Conservation (phyloP, 2,797 vertebrate genomes). For the Mionectes olivaceus region DNA sequence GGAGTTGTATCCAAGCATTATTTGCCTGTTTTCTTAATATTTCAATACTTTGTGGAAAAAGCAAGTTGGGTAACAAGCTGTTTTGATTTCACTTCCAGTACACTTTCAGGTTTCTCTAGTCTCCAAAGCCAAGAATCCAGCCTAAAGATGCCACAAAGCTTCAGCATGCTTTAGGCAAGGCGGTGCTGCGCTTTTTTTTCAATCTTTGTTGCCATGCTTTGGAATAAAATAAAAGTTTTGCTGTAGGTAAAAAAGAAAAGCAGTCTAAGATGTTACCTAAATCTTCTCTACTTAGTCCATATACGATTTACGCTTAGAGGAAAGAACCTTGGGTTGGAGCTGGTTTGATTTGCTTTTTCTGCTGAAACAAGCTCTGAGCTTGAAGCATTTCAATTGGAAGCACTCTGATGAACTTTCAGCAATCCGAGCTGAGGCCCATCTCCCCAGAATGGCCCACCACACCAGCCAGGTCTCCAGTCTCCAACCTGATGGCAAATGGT, state of each 20-base stretch:
- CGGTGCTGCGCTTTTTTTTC: neutral
- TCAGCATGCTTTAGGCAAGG: slow-evolving; percentile 5
- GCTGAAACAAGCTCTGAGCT: neutral
- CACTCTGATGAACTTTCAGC: neutral
- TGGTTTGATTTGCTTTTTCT: neutral
- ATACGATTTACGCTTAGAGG: neutral
- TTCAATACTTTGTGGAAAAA: slow-evolving; percentile 48
- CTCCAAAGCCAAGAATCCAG: slow-evolving; percentile 47
- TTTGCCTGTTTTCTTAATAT: slow-evolving; percentile 41
- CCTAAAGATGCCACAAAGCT: slow-evolving; percentile 26
- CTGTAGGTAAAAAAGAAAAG: slow-evolving; percentile 3
- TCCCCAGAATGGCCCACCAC: neutral
- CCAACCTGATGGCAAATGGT: neutral
- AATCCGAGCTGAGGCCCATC: neutral
- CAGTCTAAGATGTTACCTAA: neutral
- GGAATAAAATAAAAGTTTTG: slow-evolving; percentile 19
- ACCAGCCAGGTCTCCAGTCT: neutral
- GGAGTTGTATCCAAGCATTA: neutral
- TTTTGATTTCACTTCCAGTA: slow-evolving; percentile 35
- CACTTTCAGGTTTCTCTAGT: slow-evolving; percentile 65
- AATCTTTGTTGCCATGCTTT: neutral
- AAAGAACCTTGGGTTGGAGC: neutral
- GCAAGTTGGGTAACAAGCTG: slow-evolving; percentile 30
- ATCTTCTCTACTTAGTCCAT: neutral
- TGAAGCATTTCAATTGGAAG: neutral